Base-by-base conservation (phyloP, 2,113 vertebrate species). In the Gallinago media region DNA sequence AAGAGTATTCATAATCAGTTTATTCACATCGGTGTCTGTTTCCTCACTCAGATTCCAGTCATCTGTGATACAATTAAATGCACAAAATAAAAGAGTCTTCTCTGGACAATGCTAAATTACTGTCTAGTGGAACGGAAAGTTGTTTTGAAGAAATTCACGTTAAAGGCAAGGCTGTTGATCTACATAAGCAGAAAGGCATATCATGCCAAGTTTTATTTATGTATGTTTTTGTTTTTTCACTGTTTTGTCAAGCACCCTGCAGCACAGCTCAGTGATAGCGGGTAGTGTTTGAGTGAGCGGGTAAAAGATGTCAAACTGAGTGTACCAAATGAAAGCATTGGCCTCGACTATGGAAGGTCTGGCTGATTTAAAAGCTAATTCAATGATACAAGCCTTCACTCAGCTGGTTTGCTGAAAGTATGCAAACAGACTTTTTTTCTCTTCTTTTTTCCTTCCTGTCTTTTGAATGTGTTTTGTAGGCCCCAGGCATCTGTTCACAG, bases 341-440 rank as follows among this genome's bases (percentile, higher is more conserved):
- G 89, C 89, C 77, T 84, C 4, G 17, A 78, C 78, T 94, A 36
- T n/a, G 76, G 88, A 91, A 93, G 73, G 27, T 55, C 80, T 94
- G 38, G 87, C 63, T 96, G 92, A 97, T 90, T 96, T 95, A 97
- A 96, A 98, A 97, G 86, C 85, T 97, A 97, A 97, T 98, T 97
- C 96, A 93, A 85, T 90, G 95, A 95, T 94, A 96, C 83, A 97
- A 97, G 89, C 65, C 77, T 98, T 97, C 94, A 80, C 84, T 96
- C 92, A 97, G 78, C 46, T 82, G 74, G 6, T 93, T 80, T 97
- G 78, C 56, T 93, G 59, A 95, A 89, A 92, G 62, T 94, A 92
- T 59, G 56, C 61, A 11, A 36, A 68, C 59, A 86, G 90, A 73
- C 36, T 44, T 47, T 88, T 94, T 80, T 89, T 42, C 81, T 93